Base-by-base conservation (phyloP, 2,888 invertebrate genomes). In the Drosophila maculinotata region DNA sequence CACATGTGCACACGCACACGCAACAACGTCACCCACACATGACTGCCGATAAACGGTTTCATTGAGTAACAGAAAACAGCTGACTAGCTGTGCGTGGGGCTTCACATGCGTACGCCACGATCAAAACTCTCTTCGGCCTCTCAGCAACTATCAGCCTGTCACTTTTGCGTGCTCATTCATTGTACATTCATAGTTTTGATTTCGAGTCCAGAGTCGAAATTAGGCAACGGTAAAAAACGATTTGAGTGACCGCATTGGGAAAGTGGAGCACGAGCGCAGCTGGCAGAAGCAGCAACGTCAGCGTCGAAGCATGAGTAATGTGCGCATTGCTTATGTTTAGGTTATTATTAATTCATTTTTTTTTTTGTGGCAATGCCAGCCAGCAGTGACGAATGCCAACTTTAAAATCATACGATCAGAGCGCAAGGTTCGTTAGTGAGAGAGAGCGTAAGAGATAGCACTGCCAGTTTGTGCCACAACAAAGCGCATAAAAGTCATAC, bases 1-100 rank as follows among this genome's bases (percentile, higher is more conserved):
- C 45, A 53, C 38, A 38, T 15, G 25, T 2, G 52, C 26, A 35
- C 23, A 31, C 35, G 33, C 39, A 23, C 35, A 35, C 23, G 14
- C 33, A 62, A 9, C 38, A 25, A 25, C 30, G 42, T 42, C 44
- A 57, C 52, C 28, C 54, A 60, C 57, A 51, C 49, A 59, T 45
- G 53, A 52, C 35, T 49, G 49, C 30, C 48, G 53, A 63, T 58
- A 69, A 72, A 76, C 52, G 44, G 39, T 59, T 76, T 77, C 77
- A 76, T 77, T 77, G 78, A 76, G 65, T 62, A 69, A 76, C 12
- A 30, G 26, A 69, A n/a, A 76, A 76, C 75, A 76, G 75, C 75
- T 75, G 75, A 75, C 77, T 64, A 59, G 54, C 56, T 56, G 48
- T 76, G 73, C 77, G 73, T 74, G 41, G 41, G 41, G 15, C 54